Conservation (phyloP, 1,140 invertebrate genomes). For the Ostrea denselamellosa region DNA sequence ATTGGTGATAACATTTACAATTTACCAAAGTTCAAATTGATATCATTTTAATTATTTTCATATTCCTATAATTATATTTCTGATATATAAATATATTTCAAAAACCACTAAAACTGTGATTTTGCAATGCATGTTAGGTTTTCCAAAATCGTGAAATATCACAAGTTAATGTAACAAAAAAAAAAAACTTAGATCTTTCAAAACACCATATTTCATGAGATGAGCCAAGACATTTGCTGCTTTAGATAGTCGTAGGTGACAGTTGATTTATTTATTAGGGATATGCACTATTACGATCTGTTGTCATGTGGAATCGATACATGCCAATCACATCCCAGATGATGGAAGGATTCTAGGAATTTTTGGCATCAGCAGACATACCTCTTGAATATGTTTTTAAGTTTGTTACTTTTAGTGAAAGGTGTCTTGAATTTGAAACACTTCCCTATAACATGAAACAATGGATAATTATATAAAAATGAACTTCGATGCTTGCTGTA, state of each 20-base stretch:
- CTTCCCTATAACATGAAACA: not conserved
- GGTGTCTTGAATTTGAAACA: not conserved
- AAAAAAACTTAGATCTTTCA: too few species aligned
- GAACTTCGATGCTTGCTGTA: not conserved
- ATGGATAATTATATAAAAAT: not conserved
- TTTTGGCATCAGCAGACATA: not conserved
- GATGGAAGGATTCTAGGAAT: not conserved
- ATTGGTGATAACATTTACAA: too few species aligned
- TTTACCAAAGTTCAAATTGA: too few species aligned
- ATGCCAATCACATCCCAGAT: not conserved
- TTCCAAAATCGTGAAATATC: not conserved
- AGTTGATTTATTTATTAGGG: constrained; percentile 20
- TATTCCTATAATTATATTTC: too few species aligned
- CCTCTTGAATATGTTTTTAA: not conserved
- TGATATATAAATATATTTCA: too few species aligned
- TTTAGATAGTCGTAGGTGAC: not conserved
- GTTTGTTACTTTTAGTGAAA: not conserved
- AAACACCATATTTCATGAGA: not conserved
- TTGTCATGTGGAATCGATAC: not conserved
- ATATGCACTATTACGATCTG: not conserved
- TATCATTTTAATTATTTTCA: too few species aligned
- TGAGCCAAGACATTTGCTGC: not conserved
- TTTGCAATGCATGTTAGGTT: not conserved
- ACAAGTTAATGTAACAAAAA: not conserved
- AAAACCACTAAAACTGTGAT: not conserved